A percentile compares a stretch with the other conserved stretches of the same genome.
These are phyloP conservation scores for Corythucha ciliata DNA, from an alignment of 2,888 invertebrate genomes.

Conservation along the genomic window DNA sequence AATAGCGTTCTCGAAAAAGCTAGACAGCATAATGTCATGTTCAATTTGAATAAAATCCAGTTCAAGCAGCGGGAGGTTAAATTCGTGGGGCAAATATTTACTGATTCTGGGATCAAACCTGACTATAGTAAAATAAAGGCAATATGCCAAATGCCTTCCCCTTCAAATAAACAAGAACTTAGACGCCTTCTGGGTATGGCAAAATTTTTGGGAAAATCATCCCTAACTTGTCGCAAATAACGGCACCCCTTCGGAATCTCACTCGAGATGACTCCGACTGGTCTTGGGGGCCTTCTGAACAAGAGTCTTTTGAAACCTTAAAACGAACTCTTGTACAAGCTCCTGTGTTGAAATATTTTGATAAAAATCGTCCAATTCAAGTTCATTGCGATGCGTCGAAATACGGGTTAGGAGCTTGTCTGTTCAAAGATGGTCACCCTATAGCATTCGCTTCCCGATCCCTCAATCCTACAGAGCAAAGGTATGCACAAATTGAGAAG, in stretches of 20 bases:
- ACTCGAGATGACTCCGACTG: slow-evolving; percentile 28
- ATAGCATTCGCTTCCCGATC: slow-evolving; percentile 39
- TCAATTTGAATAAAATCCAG: slow-evolving; percentile 36
- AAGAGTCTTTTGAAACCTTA: slow-evolving; percentile 21
- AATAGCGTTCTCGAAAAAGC: slow-evolving; percentile 19
- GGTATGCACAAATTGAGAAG: slow-evolving; percentile 41
- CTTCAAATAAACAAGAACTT: slow-evolving; percentile 29
- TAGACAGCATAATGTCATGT: slow-evolving; percentile 26
- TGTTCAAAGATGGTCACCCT: slow-evolving; percentile 38
- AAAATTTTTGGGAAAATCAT: slow-evolving; percentile 31
- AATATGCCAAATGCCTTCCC: slow-evolving; percentile 31
- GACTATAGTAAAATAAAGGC: slow-evolving; percentile 17
- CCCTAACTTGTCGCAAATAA: slow-evolving; percentile 29
- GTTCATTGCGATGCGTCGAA: slow-evolving; percentile 31
- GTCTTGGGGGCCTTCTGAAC: slow-evolving; percentile 28
- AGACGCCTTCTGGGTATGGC: slow-evolving; percentile 31
- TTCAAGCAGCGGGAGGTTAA: slow-evolving; percentile 30
- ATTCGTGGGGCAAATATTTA: slow-evolving; percentile 37
- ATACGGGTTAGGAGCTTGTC: slow-evolving; percentile 38
- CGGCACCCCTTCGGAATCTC: slow-evolving; percentile 29
- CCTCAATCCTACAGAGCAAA: slow-evolving; percentile 37
- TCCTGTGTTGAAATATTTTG: slow-evolving; percentile 32
- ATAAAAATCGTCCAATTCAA: slow-evolving; percentile 33
- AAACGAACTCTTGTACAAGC: slow-evolving; percentile 28
- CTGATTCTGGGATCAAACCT: slow-evolving; percentile 28